These are phyloP conservation scores for Selene dorsalis DNA, from an alignment of 2,797 vertebrate species.

Conservation along the genomic window DNA sequence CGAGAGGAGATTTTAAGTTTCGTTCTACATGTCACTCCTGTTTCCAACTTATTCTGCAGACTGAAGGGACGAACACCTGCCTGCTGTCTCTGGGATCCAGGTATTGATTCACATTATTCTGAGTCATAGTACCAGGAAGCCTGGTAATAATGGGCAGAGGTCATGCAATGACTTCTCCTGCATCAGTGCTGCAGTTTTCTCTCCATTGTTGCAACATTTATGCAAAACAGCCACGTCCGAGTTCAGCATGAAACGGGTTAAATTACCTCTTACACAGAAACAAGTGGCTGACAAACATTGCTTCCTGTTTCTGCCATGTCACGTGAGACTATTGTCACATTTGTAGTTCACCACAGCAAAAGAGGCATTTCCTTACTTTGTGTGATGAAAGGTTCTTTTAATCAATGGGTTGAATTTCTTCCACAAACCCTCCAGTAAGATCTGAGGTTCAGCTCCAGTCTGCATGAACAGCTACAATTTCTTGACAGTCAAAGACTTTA, in stretches of 20 bases:
- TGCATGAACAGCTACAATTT: background rate
- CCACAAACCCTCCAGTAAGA: background rate
- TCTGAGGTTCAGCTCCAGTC: background rate
- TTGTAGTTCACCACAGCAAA: background rate
- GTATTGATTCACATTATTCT: constrained; percentile 7
- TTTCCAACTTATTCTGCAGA: background rate
- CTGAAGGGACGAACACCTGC: background rate
- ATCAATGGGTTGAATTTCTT: background rate
- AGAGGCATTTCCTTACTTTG: background rate
- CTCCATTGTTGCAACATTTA: background rate
- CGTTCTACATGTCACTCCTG: background rate
- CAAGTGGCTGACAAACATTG: background rate
- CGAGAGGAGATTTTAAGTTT: background rate
- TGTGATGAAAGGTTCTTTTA: background rate
- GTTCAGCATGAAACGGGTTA: background rate
- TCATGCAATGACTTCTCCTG: background rate
- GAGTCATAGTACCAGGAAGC: constrained; percentile 25
- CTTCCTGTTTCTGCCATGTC: constrained; percentile 20
- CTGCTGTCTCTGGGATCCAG: background rate
- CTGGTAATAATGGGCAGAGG: background rate
- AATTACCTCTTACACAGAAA: background rate
- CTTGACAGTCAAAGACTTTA: background rate
- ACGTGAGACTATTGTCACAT: background rate
- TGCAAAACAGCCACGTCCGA: background rate
- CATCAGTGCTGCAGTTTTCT: background rate